phyloP scores from a whole-genome alignment of 2,888 invertebrate genomes.

The Spodoptera picta region DNA sequence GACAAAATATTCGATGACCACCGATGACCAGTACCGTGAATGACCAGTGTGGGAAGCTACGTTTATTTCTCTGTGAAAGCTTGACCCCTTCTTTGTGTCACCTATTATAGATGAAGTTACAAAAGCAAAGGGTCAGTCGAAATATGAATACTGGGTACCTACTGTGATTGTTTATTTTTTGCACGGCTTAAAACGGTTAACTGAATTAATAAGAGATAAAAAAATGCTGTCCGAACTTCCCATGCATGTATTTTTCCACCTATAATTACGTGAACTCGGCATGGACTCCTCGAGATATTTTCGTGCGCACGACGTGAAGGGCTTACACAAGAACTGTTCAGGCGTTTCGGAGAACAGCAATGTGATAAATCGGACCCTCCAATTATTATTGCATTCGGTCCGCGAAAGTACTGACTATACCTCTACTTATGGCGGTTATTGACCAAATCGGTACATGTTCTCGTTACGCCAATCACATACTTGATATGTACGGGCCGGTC shows the following conservation, averaged over 20 bases:
- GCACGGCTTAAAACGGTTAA: conserved; percentile 76
- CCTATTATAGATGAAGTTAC: conserved; percentile 72
- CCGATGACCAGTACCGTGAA: conserved; percentile 84
- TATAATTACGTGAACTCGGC: conserved; percentile 84
- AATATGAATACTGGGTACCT: conserved; percentile 67
- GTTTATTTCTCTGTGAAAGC: conserved; percentile 72
- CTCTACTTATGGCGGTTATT: conserved; percentile 86
- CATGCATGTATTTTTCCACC: conserved; percentile 85
- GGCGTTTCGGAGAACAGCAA: conserved; percentile 85
- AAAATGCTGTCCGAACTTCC: conserved; percentile 75
- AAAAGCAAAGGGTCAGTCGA: conserved; percentile 73
- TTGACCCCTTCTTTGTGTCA: conserved; percentile 79
- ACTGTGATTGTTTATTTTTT: conserved; percentile 78
- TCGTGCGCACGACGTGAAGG: conserved; percentile 86
- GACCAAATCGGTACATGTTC: conserved; percentile 85
- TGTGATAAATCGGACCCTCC: conserved; percentile 88
- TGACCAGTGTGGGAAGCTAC: conserved; percentile 86
- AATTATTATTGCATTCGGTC: conserved; percentile 87
- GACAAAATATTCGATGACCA: conserved; percentile 83
- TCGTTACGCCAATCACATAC: conserved; percentile 84
- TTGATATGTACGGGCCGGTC: conserved; percentile 40
- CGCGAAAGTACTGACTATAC: conserved; percentile 84
- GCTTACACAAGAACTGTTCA: conserved; percentile 86
- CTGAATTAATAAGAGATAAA: conserved; percentile 75
- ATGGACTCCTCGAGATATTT: conserved; percentile 83